Base-by-base conservation (phyloP, 1,140 invertebrate species). In the Myzus persicae region DNA sequence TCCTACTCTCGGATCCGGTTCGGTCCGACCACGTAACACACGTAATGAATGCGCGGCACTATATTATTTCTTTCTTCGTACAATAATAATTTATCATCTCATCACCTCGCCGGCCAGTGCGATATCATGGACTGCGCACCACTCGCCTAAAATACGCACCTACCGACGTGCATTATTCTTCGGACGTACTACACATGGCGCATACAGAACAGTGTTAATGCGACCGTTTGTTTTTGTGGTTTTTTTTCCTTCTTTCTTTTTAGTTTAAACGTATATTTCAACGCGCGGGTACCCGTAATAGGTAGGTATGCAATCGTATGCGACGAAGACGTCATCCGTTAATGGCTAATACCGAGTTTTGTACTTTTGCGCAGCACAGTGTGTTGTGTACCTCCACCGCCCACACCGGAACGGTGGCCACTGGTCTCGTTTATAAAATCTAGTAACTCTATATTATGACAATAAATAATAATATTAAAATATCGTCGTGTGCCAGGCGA, bases 141-240 rank as follows among this genome's bases (percentile, higher is more conserved):
- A 88, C 85, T 31, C 85, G 44, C 44, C 82, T 20, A 42, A 67
- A 67, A 67, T 31, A 26, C 40, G 22, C 38, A 3, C 22, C 8
- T 22, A 26, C 9, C 14, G 11, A 48, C 31, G 44, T 1, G n/a
- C 31, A 48, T 48, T 89, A 89, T 89, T 89, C 48, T 89, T 54
- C 46, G n/a, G n/a, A 54, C 87, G 87, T 89, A 89, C 44, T 4
- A 4, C 44, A n/a, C 87, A 51, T 7, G n/a, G 44, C 44, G 44
- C 85, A 24, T 48, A 89, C 48, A 85, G 44, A 36, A 18, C 44
- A 20, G 44, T 11, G 84, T 48, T 88, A 88, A 88, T 88, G n/a
- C 87, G 87, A 54, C 87, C 87, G n/a, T 89, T 89, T 89, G 87
- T 89, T 4, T 88, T 87, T 26, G 42, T 87, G 3, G 14, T 87